phyloP scores from a whole-genome alignment of 2,113 vertebrate genomes.

The Peromyscus leucopus region DNA sequence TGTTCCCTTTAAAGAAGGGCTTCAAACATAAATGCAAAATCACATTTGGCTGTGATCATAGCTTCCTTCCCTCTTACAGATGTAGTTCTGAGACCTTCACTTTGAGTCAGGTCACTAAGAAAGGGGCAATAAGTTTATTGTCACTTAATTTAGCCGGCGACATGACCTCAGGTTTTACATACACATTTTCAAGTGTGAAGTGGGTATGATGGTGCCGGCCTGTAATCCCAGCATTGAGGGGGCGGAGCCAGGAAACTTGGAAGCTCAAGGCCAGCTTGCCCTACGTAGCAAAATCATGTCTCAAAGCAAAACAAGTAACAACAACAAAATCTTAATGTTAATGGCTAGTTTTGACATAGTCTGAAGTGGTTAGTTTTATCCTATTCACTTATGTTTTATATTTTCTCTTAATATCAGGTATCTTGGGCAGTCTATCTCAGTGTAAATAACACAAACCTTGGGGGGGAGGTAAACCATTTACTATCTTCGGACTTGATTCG shows the following conservation, averaged over 20 bases:
- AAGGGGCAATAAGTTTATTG: not conserved
- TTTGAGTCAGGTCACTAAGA: not conserved
- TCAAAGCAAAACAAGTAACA: not conserved
- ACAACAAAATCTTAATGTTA: not conserved
- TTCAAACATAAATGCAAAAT: not conserved
- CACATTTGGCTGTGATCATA: not conserved
- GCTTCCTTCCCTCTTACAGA: not conserved
- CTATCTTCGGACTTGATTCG: not conserved
- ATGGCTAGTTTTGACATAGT: not conserved
- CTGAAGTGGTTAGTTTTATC: not conserved
- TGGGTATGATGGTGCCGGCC: not conserved
- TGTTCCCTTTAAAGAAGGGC: not conserved
- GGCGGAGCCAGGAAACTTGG: not conserved
- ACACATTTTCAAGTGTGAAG: not conserved
- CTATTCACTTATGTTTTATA: not conserved
- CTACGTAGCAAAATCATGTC: not conserved
- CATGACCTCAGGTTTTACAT: not conserved
- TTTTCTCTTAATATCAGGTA: not conserved
- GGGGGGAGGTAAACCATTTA: not conserved
- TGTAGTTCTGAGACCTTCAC: not conserved
- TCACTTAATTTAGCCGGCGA: not conserved
- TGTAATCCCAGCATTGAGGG: not conserved
- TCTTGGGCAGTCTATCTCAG: not conserved
- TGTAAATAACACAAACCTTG: not conserved
- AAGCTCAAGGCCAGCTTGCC: not conserved